Percentiles rank a stretch among this genome's conserved stretches.
These are phyloP conservation scores for Mylabris phalerata DNA, from an alignment of 1,140 invertebrate species.

Conservation along the genomic window DNA sequence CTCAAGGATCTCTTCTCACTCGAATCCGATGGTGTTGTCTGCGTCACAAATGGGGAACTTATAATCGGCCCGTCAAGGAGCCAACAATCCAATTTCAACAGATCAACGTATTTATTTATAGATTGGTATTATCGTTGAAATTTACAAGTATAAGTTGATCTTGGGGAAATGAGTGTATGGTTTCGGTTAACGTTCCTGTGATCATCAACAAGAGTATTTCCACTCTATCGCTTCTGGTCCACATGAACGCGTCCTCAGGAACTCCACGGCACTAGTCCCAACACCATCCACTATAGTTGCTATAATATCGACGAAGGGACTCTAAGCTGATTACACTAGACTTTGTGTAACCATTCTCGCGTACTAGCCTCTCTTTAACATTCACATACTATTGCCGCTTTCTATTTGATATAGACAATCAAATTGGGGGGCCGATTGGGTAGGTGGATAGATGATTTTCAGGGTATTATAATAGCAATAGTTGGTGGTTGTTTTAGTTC, in stretches of 20 bases:
- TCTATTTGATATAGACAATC: no score
- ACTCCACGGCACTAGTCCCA: slow-evolving; percentile 10
- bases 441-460: not conserved
- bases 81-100: no score
- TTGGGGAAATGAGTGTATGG: not conserved
- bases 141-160: not conserved
- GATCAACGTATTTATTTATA: no score
- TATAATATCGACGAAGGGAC: slow-evolving; percentile 16
- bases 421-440: not conserved
- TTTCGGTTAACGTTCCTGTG: slow-evolving; percentile 24
- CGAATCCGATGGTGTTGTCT: no score
- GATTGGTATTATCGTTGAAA: not conserved
- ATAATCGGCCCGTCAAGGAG: no score
- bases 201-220: slow-evolving; percentile 34
- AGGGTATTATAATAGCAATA: no score
- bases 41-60: no score
- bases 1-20: slow-evolving; percentile 30
- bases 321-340: slow-evolving; percentile 38
- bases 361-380: slow-evolving; percentile 22
- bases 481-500: no score
- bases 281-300: not conserved
- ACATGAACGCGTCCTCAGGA: slow-evolving; percentile 40
- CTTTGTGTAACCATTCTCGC: slow-evolving; percentile 35
- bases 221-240: slow-evolving; percentile 33
- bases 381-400: not conserved